Base-by-base conservation (phyloP, 2,113 vertebrate species). In the Electrona antarctica region DNA sequence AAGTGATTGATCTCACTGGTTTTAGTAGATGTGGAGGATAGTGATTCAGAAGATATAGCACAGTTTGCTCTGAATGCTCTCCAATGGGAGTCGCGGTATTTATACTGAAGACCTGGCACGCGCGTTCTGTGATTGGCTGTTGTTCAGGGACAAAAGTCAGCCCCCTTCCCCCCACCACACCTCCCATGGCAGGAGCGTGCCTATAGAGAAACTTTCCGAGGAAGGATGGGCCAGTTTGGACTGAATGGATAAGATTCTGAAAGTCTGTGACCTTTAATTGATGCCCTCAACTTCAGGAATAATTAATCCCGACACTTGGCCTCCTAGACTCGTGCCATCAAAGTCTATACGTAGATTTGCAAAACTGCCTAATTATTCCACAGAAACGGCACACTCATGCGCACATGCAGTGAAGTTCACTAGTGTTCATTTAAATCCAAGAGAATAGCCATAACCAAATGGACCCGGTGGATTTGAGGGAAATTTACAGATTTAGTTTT, bases 111-210 rank as follows among this genome's bases (percentile, higher is more conserved):
- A 72, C 1, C 56, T 74, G 85, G 88, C 92, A 92, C 91, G 80
- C 87, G 90, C 74, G 71, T 60, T 8, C 50, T 80, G 64, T 88
- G 79, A 93, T 94, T 94, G 92, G 93, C 84, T 87, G 64, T 14
- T 4, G 64, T 14, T 6, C 11, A 2, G 11, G 29, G 59, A 90
- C 87, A 91, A 91, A 76, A 68, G 60, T 11, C 2, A 81, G 74
- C 71, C 84, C 65, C 77, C 55, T 73, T 76, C 60, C 28, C 70
- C 57, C 14, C 73, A 67, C 74, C 71, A 64, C 0, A 41, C 49
- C 62, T 84, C 80, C 69, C 59, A 9, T 73, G 76, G 73, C 47
- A 71, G 83, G 74, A 90, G 74, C 90, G 91, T 92, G 92, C 89
- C 92, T 85, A 72, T 85, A 90, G 88, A 91, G 69, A 52, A 79